Base-by-base conservation (phyloP, 2,888 invertebrate species). In the Parnassius orleans region DNA sequence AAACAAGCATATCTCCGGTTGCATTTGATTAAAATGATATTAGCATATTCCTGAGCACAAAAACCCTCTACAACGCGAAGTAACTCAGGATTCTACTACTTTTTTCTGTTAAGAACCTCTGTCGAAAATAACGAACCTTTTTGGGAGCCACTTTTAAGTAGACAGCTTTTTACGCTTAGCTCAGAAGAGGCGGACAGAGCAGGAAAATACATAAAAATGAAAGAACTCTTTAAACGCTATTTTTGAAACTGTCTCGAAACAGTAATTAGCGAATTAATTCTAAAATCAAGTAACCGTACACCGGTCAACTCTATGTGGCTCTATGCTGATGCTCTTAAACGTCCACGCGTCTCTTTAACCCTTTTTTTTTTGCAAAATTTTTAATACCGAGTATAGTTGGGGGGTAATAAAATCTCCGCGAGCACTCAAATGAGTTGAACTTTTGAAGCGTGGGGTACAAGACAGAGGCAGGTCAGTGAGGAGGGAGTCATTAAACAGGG, bases 401-500 rank as follows among this genome's bases (percentile, higher is more conserved):
- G 86, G 86, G 86, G 86, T 90, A 90, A 91, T 91, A 86, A 91
- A 91, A 90, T 91, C 91, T 91, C 90, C 76, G 87, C 85, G 78
- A 82, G 87, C 86, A 87, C 91, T 91, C 90, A 86, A 90, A 90
- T 87, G 90, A 89, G 89, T 89, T 87, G 87, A 91, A 91, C 90
- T 91, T 90, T 90, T 88, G 87, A 89, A 89, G 89, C 90, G 88
- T 82, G 81, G 86, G 84, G 87, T 82, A 84, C 84, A 90, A 90
- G 90, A 89, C 90, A 87, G 84, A 83, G 83, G 82, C 86, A 84
- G 90, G 89, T 89, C 90, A 90, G 89, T 73, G 77, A 73, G 84
- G 85, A 83, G 90, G 88, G 86, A 86, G 87, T 79, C 83, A 83
- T 77, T 78, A 67, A 52, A 61, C 90, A 88, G 90, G 79, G 72